Evolutionary conservation across 2,797 vertebrate genomes (phyloP).

Genomic region (Acrossocheilus wenchowensis): DNA sequence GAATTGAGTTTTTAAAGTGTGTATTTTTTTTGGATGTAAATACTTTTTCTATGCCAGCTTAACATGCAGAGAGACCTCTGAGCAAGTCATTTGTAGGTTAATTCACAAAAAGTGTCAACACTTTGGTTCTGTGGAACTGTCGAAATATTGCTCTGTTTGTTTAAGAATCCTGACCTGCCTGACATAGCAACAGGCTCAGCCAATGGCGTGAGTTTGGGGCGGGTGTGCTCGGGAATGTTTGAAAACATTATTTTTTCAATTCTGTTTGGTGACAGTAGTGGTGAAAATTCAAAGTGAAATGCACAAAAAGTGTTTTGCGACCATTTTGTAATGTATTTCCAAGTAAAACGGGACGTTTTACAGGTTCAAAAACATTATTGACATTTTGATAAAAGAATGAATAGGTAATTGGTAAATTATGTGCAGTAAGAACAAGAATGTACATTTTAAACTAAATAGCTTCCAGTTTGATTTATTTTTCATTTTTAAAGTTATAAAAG

Average conservation of each 20-base stretch:
- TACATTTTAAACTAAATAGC: not conserved
- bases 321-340: not conserved
- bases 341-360: not conserved
- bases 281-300: conserved; percentile 1
- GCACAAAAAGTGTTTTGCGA: not conserved
- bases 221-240: not conserved
- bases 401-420: not conserved
- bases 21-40: not conserved
- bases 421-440: not conserved
- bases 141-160: conserved; percentile 10
- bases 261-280: conserved; percentile 7
- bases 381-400: not conserved
- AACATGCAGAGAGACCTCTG: not conserved
- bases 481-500: not conserved
- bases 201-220: conserved; percentile 13
- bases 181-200: conserved; percentile 36
- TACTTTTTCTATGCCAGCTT: not conserved
- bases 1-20: not conserved
- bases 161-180: conserved; percentile 25
- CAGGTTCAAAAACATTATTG: not conserved
- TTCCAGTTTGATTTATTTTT: not conserved
- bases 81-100: conserved; percentile 25
- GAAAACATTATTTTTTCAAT: conserved; percentile 4
- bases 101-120: not conserved
- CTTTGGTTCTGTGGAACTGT: not conserved